Evolutionary conservation across 2,113 vertebrate species (phyloP).

Genomic region (Phaethon lepturus): DNA sequence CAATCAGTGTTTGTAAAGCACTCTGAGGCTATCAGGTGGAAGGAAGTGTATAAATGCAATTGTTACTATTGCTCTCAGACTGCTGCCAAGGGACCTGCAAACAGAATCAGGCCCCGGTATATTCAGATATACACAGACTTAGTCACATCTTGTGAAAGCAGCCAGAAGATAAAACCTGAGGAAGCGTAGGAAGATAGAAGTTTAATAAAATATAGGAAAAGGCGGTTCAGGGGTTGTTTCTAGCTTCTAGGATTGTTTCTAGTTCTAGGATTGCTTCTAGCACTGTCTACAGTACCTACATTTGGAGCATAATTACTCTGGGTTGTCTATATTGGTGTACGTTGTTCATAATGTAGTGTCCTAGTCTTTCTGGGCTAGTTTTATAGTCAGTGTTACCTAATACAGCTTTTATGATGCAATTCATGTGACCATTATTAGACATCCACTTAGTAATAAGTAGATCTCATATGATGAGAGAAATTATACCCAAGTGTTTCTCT

Average conservation of each 20-base stretch:
- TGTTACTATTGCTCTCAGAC: neutral
- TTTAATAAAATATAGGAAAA: neutral
- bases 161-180: neutral
- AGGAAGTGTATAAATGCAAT: constrained; percentile 49
- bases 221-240: neutral
- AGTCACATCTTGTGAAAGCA: neutral
- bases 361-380: neutral
- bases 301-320: neutral
- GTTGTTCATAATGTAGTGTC: neutral
- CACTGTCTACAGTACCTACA: neutral
- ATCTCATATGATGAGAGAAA: neutral
- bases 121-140: neutral
- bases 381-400: neutral
- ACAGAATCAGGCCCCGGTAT: neutral
- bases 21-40: constrained; percentile 31
- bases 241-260: too few relatives aligned
- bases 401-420: neutral
- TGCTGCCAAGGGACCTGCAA: constrained; percentile 32
- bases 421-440: neutral
- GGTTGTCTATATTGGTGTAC: neutral
- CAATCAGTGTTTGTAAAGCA: constrained; percentile 61
- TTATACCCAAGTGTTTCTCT: neutral
- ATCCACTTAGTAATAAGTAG: neutral
- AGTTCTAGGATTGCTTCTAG: neutral
- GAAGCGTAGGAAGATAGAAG: neutral